A percentile compares a stretch with the other conserved stretches of the same genome.
phyloP scores from a whole-genome alignment of 1,140 invertebrate genomes.

The Ips typographus region DNA sequence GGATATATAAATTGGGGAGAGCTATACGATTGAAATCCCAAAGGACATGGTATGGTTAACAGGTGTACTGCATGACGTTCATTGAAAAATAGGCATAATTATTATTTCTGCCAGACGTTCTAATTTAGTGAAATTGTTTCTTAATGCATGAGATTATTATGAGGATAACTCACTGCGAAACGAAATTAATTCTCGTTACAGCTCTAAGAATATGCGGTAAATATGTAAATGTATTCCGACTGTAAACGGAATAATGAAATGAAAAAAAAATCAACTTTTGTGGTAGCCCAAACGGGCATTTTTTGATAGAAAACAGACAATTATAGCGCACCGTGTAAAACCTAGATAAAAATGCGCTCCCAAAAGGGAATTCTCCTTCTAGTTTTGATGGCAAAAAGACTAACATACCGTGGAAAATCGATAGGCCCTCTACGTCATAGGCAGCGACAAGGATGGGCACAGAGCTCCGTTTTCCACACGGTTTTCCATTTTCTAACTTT shows the following conservation, averaged over 20 bases:
- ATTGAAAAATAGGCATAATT: conserved; percentile 17
- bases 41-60: conserved; percentile 45
- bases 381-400: conserved; percentile 34
- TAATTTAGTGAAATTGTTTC: conserved; percentile 5
- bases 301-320: too few species aligned
- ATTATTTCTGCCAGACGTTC: conserved; percentile 13
- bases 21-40: conserved; percentile 36
- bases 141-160: conserved; percentile 3
- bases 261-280: too few species aligned
- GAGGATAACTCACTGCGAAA: conserved; percentile 1
- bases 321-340: neutral
- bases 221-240: neutral
- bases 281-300: too few species aligned
- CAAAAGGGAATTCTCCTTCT: conserved; percentile 12
- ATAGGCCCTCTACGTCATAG: conserved; percentile 38
- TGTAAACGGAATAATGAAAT: neutral
- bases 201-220: neutral
- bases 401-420: conserved; percentile 33
- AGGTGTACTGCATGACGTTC: conserved; percentile 49
- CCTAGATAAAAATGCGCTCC: neutral
- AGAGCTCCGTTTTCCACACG: conserved; percentile 34
- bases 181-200: conserved; percentile 1
- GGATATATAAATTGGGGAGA: conserved; percentile 43
- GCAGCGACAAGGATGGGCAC: conserved; percentile 33
- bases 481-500: conserved; percentile 37